A percentile compares a stretch with the other conserved stretches of the same genome.
phyloP scores from a whole-genome alignment of 1,140 invertebrate genomes.

The Pogonus chalceus region DNA sequence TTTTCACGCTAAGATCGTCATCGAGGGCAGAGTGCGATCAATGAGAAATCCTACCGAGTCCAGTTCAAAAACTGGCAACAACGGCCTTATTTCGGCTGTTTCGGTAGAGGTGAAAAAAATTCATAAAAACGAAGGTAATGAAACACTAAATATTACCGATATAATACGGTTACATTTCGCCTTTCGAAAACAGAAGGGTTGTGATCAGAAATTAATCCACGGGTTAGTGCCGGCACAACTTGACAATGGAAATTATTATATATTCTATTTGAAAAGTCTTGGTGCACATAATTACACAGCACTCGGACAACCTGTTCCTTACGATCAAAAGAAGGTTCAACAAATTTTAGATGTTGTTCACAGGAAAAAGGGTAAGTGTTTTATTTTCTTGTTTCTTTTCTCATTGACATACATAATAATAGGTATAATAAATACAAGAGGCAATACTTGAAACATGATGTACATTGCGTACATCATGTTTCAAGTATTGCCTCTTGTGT shows the following conservation, averaged over 20 bases:
- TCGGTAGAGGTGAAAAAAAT: neutral
- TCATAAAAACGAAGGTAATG: neutral
- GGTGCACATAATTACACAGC: conserved; percentile 24
- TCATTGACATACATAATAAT: neutral
- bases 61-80: too few species aligned
- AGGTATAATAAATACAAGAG: too few species aligned
- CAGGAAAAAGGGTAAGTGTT: conserved; percentile 18
- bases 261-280: conserved; percentile 27
- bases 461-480: too few species aligned
- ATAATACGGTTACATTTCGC: neutral
- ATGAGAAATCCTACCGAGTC: neutral
- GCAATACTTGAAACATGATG: too few species aligned
- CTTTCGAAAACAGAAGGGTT: neutral
- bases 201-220: neutral
- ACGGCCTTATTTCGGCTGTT: neutral
- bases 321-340: conserved; percentile 9
- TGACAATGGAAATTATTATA: conserved; percentile 24
- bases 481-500: too few species aligned
- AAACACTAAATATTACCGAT: neutral
- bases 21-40: neutral
- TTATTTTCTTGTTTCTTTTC: neutral
- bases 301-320: conserved; percentile 20
- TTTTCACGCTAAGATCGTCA: neutral
- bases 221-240: conserved; percentile 28
- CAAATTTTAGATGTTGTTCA: conserved; percentile 13